Conservation (phyloP, 2,888 invertebrate species). For the Synergus gifuensis region DNA sequence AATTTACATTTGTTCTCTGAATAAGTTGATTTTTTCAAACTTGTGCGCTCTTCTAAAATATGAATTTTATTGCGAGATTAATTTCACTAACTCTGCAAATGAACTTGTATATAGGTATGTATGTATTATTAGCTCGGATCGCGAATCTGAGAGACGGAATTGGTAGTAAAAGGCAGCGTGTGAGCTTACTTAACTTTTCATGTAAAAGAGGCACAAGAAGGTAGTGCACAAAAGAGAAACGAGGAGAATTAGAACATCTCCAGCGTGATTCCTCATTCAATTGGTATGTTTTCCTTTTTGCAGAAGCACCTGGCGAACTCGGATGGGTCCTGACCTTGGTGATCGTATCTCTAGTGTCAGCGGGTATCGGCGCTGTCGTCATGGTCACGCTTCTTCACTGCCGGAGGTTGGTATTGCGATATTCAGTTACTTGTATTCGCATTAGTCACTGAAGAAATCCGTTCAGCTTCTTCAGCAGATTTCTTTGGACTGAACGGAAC, state of each 20-base stretch:
- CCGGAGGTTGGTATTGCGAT: conserved; percentile 79
- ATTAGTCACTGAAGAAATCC: conserved; percentile 34
- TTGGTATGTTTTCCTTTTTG: conserved; percentile 69
- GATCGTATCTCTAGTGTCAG: conserved; percentile 85
- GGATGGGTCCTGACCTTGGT: conserved; percentile 86
- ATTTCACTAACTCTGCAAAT: no score
- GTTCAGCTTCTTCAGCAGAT: conserved; percentile 18
- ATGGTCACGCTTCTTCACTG: conserved; percentile 86
- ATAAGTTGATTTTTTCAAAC: not conserved
- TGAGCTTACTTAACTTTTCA: conserved; percentile 32
- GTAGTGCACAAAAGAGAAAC: conserved; percentile 56
- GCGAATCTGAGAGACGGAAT: conserved; percentile 15
- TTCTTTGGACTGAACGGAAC: not conserved
- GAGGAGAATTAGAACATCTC: conserved; percentile 58
- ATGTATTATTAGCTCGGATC: not conserved
- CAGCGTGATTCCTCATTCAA: conserved; percentile 56
- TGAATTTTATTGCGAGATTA: no score
- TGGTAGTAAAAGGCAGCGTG: conserved; percentile 29
- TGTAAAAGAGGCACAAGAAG: conserved; percentile 56
- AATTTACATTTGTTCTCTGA: conserved; percentile 46
- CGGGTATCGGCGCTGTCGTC: conserved; percentile 85
- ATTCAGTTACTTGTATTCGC: conserved; percentile 44
- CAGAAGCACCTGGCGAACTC: conserved; percentile 82
- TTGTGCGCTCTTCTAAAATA: no score
- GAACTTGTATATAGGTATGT: no score